A percentile compares a stretch with the other conserved stretches of the same genome.
Conservation (phyloP, 2,888 invertebrate genomes). For the Macropis europaea region DNA sequence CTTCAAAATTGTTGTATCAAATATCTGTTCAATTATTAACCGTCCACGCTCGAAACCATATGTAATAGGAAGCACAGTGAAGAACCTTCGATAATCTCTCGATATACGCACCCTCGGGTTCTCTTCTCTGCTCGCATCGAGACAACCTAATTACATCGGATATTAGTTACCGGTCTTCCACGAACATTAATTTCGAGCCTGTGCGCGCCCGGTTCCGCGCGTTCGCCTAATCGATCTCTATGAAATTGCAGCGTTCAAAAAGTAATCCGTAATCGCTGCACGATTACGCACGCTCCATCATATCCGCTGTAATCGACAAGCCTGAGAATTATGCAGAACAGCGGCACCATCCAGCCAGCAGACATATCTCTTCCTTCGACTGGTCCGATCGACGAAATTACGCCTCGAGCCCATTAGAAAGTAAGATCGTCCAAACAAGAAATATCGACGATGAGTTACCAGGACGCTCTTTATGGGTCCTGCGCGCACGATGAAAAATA, state of each 20-base stretch:
- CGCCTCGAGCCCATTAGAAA: too few relatives aligned
- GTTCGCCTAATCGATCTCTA: slow-evolving; percentile 12
- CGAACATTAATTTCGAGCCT: slow-evolving; percentile 24
- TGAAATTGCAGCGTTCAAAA: slow-evolving; percentile 15
- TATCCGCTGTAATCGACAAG: background rate
- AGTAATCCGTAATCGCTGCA: slow-evolving; percentile 21
- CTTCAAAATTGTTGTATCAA: too few relatives aligned
- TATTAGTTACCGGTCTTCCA: slow-evolving; percentile 23
- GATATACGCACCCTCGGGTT: slow-evolving; percentile 4
- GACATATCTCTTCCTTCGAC: too few relatives aligned
- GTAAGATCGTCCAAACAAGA: background rate
- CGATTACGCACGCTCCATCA: slow-evolving; percentile 11
- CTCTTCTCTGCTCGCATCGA: slow-evolving; percentile 10
- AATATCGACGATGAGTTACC: background rate
- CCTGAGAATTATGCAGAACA: background rate
- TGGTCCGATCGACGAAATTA: background rate
- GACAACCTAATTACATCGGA: slow-evolving; percentile 32
- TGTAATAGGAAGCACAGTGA: background rate
- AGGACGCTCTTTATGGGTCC: background rate
- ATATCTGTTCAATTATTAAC: too few relatives aligned
- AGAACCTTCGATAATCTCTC: background rate
- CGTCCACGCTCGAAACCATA: background rate
- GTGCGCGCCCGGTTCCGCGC: background rate
- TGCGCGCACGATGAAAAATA: background rate
- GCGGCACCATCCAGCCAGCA: too few relatives aligned